Percentiles rank a stretch among this genome's conserved stretches.
Evolutionary conservation across 2,113 vertebrate species (phyloP).

Genomic region (Aegithalos caudatus): DNA sequence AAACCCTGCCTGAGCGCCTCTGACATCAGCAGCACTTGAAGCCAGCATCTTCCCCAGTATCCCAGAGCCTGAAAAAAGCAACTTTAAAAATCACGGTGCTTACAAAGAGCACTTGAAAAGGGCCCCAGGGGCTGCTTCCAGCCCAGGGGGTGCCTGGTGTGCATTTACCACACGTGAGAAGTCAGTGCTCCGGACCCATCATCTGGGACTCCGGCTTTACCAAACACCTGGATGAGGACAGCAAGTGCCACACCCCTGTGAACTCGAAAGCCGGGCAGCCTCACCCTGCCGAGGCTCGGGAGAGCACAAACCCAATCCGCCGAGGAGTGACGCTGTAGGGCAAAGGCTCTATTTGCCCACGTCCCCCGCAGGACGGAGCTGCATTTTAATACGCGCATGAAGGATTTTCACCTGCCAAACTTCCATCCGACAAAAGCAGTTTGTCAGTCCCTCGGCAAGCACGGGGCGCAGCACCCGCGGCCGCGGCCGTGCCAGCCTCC

Average conservation of each 20-base stretch:
- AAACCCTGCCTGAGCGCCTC: background rate
- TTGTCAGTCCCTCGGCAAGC: rapidly evolving
- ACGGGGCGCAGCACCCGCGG: background rate
- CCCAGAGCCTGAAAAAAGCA: background rate
- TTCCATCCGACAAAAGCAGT: background rate
- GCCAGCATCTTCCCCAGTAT: background rate
- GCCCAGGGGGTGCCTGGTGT: rapidly evolving
- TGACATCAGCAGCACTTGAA: background rate
- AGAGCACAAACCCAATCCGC: rapidly evolving
- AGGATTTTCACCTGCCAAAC: background rate
- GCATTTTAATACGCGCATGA: rapidly evolving
- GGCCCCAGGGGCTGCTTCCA: background rate
- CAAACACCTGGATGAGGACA: background rate
- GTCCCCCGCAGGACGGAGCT: background rate
- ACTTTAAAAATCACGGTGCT: background rate
- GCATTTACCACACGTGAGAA: rapidly evolving
- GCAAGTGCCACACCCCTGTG: background rate
- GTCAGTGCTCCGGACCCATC: rapidly evolving
- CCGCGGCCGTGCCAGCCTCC: background rate
- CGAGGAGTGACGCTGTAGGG: rapidly evolving
- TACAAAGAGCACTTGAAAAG: background rate
- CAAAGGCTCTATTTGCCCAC: background rate
- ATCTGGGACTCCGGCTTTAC: background rate
- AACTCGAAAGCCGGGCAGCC: background rate
- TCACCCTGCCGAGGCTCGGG: rapidly evolving